phyloP scores from a whole-genome alignment of 2,797 vertebrate species.

The Siniperca obscura region DNA sequence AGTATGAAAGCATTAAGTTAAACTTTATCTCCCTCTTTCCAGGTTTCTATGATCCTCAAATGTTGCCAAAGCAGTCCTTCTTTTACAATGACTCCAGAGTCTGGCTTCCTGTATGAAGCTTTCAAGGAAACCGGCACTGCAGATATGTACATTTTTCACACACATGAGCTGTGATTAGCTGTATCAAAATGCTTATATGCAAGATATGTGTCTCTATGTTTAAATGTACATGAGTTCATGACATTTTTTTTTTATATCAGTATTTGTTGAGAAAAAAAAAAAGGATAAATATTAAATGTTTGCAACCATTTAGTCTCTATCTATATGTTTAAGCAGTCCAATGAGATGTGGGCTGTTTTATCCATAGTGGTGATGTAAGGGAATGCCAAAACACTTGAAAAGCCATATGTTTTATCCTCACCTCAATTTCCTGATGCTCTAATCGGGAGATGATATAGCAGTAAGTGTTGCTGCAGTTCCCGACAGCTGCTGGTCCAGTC shows the following conservation, averaged over 20 bases:
- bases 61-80: conserved; percentile 82
- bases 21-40: conserved; percentile 8
- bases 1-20: not conserved
- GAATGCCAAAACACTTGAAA: conserved; percentile 12
- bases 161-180: not conserved
- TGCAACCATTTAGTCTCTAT: conserved; percentile 8
- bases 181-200: not conserved
- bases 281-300: conserved; percentile 7
- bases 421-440: conserved; percentile 34
- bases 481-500: conserved; percentile 66
- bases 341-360: not conserved
- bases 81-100: conserved; percentile 78
- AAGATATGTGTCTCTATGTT: conserved; percentile 16
- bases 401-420: conserved; percentile 28
- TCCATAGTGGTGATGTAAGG: not conserved
- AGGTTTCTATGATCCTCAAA: conserved; percentile 83
- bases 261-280: not conserved
- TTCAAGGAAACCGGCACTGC: conserved; percentile 1
- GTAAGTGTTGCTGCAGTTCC: conserved; percentile 24
- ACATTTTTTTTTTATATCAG: not conserved
- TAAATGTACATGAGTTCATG: not conserved
- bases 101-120: conserved; percentile 78
- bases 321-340: not conserved
- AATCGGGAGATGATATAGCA: conserved; percentile 42
- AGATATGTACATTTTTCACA: not conserved